Evolutionary conservation across 2,113 vertebrate genomes (phyloP).

Genomic region (Rhegmatorhina hoffmannsi): DNA sequence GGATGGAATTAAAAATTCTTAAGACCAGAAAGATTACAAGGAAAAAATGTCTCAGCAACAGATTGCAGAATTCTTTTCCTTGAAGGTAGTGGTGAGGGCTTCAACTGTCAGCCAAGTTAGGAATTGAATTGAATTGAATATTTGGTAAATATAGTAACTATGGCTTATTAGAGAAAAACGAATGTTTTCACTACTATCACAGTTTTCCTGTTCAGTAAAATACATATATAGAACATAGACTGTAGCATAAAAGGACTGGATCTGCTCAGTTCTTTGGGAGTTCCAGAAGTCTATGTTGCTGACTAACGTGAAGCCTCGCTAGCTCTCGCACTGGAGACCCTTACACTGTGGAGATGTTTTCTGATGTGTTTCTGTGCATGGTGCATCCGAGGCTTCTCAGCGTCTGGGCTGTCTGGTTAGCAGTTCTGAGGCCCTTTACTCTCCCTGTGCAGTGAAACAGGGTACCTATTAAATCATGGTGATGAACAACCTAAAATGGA

Average conservation of each 20-base stretch:
- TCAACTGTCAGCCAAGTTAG: neutral
- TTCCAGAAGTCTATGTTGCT: neutral
- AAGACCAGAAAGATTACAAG: neutral
- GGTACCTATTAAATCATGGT: neutral
- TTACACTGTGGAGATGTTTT: neutral
- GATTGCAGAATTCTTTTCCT: neutral
- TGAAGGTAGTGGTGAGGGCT: neutral
- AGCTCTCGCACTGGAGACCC: neutral
- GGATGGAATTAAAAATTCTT: neutral
- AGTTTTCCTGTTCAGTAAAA: neutral
- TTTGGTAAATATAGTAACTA: neutral
- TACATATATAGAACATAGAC: neutral
- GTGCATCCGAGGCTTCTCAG: neutral
- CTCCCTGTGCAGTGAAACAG: neutral
- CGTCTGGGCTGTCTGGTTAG: neutral
- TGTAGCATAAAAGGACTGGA: neutral
- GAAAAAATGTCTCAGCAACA: neutral
- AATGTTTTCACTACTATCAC: neutral
- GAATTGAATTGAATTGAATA: neutral
- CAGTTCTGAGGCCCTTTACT: neutral
- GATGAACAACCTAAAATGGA: neutral
- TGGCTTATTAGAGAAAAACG: neutral
- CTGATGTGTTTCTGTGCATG: neutral
- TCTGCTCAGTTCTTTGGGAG: neutral
- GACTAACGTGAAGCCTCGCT: neutral